Conservation (phyloP, 1,140 invertebrate genomes). For the Drusus annulatus region DNA sequence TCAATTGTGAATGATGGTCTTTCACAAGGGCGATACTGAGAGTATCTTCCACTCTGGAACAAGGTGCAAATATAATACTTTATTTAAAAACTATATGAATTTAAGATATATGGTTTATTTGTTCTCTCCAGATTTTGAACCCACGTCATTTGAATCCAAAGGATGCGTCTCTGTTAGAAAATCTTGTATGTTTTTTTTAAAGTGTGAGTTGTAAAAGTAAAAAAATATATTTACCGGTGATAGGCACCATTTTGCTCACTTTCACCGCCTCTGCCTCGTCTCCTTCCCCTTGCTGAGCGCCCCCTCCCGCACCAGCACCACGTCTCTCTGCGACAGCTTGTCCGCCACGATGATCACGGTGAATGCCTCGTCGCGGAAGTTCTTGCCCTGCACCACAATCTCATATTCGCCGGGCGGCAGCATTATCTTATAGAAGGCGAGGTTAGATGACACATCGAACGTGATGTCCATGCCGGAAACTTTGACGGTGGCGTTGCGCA, state of each 20-base stretch:
- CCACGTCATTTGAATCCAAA: no score
- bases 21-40: no score
- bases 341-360: slow-evolving; percentile 64
- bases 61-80: no score
- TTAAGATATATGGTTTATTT: no score
- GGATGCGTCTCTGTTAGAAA: no score
- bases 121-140: no score
- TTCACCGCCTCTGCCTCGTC: background rate
- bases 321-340: slow-evolving; percentile 61
- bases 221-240: slow-evolving; percentile 4
- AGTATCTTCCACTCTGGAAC: no score
- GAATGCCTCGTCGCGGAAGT: slow-evolving; percentile 70
- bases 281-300: background rate
- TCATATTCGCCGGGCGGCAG: slow-evolving; percentile 77
- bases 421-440: slow-evolving; percentile 79
- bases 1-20: no score
- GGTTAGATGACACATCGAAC: slow-evolving; percentile 77
- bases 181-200: no score
- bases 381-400: slow-evolving; percentile 73
- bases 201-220: no score
- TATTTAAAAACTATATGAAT: no score
- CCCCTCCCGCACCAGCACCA: slow-evolving; percentile 58
- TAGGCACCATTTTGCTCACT: slow-evolving; percentile 1
- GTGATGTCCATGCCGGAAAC: slow-evolving; percentile 73
- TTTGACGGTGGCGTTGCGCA: slow-evolving; percentile 80